A percentile compares a stretch with the other conserved stretches of the same genome.
phyloP scores from a whole-genome alignment of 2,888 invertebrate species.

The Melolontha melolontha region DNA sequence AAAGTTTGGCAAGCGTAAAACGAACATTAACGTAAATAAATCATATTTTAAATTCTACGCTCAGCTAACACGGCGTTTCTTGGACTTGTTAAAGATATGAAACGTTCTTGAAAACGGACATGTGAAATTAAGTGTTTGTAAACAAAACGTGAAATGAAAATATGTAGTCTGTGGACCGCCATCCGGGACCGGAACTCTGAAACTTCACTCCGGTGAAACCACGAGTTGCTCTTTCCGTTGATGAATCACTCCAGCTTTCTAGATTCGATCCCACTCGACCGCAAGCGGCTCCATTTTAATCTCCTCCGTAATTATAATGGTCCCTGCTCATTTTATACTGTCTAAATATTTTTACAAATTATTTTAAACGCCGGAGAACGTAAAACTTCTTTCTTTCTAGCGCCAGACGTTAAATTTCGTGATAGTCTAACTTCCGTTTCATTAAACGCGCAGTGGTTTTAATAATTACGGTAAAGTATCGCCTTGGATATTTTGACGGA shows the following conservation, averaged over 20 bases:
- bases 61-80: too few relatives aligned
- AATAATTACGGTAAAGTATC: too few relatives aligned
- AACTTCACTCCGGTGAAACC: slow-evolving; percentile 49
- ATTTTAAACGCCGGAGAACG: slow-evolving; percentile 5
- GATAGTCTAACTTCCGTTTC: too few relatives aligned
- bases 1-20: neutral
- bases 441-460: too few relatives aligned
- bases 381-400: too few relatives aligned
- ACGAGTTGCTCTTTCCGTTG: slow-evolving; percentile 57
- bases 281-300: slow-evolving; percentile 46
- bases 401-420: too few relatives aligned
- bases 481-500: too few relatives aligned
- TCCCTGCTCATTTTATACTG: slow-evolving; percentile 39
- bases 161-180: slow-evolving; percentile 15
- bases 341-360: slow-evolving; percentile 39
- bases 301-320: slow-evolving; percentile 48
- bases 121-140: slow-evolving; percentile 32
- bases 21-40: neutral
- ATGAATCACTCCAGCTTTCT: slow-evolving; percentile 57
- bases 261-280: slow-evolving; percentile 52
- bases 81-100: too few relatives aligned
- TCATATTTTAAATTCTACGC: too few relatives aligned
- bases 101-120: slow-evolving; percentile 17
- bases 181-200: slow-evolving; percentile 29
- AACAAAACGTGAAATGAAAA: slow-evolving; percentile 39